Evolutionary conservation across 2,113 vertebrate species (phyloP).

Genomic region (Tragelaphus imberbis): DNA sequence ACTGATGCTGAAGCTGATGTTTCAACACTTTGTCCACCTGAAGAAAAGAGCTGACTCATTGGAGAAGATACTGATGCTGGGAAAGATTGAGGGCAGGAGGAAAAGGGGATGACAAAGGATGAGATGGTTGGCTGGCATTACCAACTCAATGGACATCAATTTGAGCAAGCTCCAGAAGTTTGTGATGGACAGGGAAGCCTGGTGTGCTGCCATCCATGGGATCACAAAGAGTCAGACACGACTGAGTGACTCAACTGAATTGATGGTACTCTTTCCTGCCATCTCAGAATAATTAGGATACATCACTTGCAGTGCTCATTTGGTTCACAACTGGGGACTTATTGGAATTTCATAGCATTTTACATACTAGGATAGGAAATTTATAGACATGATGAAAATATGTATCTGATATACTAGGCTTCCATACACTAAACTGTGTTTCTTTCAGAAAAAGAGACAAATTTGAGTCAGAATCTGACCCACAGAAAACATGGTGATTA

Average conservation of each 20-base stretch:
- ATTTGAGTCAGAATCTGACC: not conserved
- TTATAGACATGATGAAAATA: not conserved
- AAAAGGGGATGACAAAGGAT: accelerated
- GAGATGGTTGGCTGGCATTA: not conserved
- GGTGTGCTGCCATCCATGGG: not conserved
- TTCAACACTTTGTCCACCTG: not conserved
- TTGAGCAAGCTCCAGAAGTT: not conserved
- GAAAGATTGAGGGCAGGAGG: not conserved
- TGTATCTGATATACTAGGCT: not conserved
- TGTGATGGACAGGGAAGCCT: not conserved
- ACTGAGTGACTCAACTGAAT: not conserved
- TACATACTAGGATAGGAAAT: not conserved
- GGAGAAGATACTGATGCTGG: not conserved
- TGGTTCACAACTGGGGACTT: not conserved
- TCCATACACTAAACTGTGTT: not conserved
- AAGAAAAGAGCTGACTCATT: not conserved
- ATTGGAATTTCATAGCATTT: not conserved
- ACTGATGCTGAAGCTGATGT: not conserved
- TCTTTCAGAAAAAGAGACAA: not conserved
- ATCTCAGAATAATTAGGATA: constrained; percentile 21
- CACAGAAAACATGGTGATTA: not conserved
- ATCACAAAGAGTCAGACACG: not conserved
- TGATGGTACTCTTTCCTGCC: not conserved
- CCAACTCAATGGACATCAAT: not conserved
- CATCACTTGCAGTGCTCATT: not conserved